Base-by-base conservation (phyloP, 1,140 invertebrate species). In the Ceratitis capitata region DNA sequence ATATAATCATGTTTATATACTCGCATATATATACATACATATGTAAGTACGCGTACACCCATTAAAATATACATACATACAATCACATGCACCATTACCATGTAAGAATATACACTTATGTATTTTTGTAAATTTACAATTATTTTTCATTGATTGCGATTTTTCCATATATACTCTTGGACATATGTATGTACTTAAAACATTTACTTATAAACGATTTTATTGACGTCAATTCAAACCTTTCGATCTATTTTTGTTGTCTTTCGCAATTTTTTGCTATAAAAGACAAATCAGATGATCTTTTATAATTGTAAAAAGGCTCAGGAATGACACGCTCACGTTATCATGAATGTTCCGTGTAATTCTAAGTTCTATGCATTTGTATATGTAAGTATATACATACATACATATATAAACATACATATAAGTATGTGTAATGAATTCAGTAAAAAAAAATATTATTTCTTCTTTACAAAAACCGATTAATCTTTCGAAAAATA, bases 141-240 rank as follows among this genome's bases (percentile, higher is more conserved):
- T 1, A 5, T 12, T 19, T 61, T 61, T 32, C 4, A 69, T 19
- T 42, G 35, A 69, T 19, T 39, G 39, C 16, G 3, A 12, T 39
- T 69, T n/a, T 35, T 42, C n/a, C n/a, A n/a, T n/a, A n/a, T n/a
- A n/a, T n/a, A n/a, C n/a, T n/a, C n/a, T n/a, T n/a, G n/a, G n/a
- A n/a, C n/a, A n/a, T n/a, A n/a, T n/a, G n/a, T n/a, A n/a, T 19
- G 39, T 69, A 6, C 26, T 26, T 16, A 78, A 78, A 78, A 23
- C 3, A 26, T 45, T 3, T 45, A 12, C 23, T 74, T 42, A 42
- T n/a, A 64, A 64, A n/a, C 35, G 10, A 35, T 45, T 61, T 29
- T 45, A 47, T 32, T 78, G 35, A 78, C 69, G 69, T 78, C 69
- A 78, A 78, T 78, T 45, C 69, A 45, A 78, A 78, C 69, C 39